phyloP scores from a whole-genome alignment of 1,140 invertebrate genomes.

The Sarcophaga peregrina region DNA sequence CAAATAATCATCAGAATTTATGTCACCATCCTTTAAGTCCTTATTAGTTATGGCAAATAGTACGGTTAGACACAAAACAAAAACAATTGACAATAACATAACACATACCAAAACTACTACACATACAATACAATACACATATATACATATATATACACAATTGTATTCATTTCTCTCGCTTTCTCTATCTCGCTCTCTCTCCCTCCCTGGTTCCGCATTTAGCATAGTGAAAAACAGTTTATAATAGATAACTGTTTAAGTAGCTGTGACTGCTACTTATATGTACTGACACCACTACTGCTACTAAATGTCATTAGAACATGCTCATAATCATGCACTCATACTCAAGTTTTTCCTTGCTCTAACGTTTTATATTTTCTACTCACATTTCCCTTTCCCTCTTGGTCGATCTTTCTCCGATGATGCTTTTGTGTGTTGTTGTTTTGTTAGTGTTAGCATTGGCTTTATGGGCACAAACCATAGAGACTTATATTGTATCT shows the following conservation, averaged over 20 bases:
- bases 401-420: too few relatives aligned
- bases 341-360: too few relatives aligned
- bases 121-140: too few relatives aligned
- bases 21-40: constrained; percentile 24
- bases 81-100: constrained; percentile 8
- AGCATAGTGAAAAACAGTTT: not conserved
- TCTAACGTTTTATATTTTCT: too few relatives aligned
- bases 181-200: not conserved
- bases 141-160: too few relatives aligned
- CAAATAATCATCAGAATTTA: constrained; percentile 27
- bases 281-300: constrained; percentile 31
- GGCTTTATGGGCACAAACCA: constrained; percentile 18
- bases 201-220: not conserved
- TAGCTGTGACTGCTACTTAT: constrained; percentile 16
- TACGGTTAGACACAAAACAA: constrained; percentile 3
- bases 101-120: too few relatives aligned
- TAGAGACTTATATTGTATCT: constrained; percentile 32
- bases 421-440: too few relatives aligned
- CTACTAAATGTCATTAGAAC: constrained; percentile 40
- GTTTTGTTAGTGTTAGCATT: not conserved
- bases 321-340: not conserved
- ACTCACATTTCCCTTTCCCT: too few relatives aligned
- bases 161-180: not conserved
- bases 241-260: constrained; percentile 24
- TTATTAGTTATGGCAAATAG: constrained; percentile 27